A percentile compares a stretch with the other conserved stretches of the same genome.
phyloP scores from a whole-genome alignment of 1,140 invertebrate genomes.

The Uloborus diversus region DNA sequence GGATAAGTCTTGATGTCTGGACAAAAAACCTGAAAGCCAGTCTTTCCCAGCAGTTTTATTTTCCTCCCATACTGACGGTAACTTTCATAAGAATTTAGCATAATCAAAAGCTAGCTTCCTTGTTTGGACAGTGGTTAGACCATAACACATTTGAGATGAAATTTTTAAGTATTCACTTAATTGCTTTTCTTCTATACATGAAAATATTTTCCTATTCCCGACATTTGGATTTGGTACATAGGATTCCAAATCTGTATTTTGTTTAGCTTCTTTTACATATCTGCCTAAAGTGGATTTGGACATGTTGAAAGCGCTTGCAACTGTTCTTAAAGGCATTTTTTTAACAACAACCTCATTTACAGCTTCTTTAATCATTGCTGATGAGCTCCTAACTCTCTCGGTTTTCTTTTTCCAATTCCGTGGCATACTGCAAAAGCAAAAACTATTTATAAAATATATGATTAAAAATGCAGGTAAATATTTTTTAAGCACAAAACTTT shows the following conservation, averaged over 20 bases:
- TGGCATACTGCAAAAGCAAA: slow-evolving; percentile 1
- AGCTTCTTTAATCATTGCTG: slow-evolving; percentile 2
- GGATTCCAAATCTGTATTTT: background rate
- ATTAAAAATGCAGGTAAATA: no score
- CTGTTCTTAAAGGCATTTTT: background rate
- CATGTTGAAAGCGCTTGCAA: slow-evolving; percentile 15
- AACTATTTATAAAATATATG: background rate
- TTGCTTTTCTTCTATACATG: background rate
- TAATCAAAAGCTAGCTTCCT: no score
- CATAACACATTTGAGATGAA: no score
- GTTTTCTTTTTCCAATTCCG: slow-evolving; percentile 13
- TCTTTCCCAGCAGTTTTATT: no score
- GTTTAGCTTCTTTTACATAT: background rate
- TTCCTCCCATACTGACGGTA: no score
- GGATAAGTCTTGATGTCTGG: no score
- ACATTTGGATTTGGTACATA: slow-evolving; percentile 8
- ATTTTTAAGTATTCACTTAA: slow-evolving; percentile 8
- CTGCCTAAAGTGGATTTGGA: background rate
- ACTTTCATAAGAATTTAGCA: no score
- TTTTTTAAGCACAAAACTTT: no score
- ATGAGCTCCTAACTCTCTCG: background rate
- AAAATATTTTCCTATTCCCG: background rate
- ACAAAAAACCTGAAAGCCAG: no score
- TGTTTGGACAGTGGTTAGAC: no score
- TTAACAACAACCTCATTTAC: background rate